Evolutionary conservation across 1,140 invertebrate genomes (phyloP).

Genomic region (Drosophila parabipectinata): DNA sequence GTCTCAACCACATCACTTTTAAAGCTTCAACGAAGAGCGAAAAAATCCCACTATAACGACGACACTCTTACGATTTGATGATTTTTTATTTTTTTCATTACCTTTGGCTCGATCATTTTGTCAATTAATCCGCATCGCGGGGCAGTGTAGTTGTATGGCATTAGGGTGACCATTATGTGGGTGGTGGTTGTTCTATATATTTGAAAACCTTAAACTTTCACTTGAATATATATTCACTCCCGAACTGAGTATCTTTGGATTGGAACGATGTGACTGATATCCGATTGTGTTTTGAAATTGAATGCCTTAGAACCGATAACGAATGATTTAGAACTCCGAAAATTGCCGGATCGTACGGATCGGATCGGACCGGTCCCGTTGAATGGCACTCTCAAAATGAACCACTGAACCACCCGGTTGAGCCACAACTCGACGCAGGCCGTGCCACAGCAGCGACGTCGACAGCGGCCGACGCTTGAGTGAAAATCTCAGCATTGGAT

Average conservation of each 20-base stretch:
- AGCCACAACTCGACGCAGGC: slow-evolving; percentile 7
- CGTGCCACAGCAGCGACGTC: not conserved
- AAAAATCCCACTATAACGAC: not conserved
- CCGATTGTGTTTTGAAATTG: slow-evolving; percentile 52
- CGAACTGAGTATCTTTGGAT: not conserved
- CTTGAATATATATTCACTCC: slow-evolving; percentile 28
- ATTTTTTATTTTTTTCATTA: slow-evolving; percentile 61
- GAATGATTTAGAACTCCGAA: not conserved
- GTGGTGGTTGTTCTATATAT: not conserved
- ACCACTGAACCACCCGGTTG: slow-evolving; percentile 13
- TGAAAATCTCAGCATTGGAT: slow-evolving; percentile 63
- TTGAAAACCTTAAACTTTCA: slow-evolving; percentile 28
- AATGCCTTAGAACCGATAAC: slow-evolving; percentile 17
- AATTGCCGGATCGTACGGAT: slow-evolving; percentile 4
- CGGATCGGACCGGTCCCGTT: slow-evolving; percentile 2
- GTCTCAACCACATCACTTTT: slow-evolving; percentile 62
- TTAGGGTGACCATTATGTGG: slow-evolving; percentile 85
- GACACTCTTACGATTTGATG: slow-evolving; percentile 4
- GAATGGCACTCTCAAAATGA: slow-evolving; percentile 26
- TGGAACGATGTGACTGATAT: not conserved
- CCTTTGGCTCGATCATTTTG: slow-evolving; percentile 86
- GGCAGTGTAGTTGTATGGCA: slow-evolving; percentile 85
- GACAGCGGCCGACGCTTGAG: slow-evolving; percentile 34
- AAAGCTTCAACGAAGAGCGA: slow-evolving; percentile 51
- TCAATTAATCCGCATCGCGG: slow-evolving; percentile 85